phyloP scores from a whole-genome alignment of 2,888 invertebrate species.

The Platerodrilus igneus region DNA sequence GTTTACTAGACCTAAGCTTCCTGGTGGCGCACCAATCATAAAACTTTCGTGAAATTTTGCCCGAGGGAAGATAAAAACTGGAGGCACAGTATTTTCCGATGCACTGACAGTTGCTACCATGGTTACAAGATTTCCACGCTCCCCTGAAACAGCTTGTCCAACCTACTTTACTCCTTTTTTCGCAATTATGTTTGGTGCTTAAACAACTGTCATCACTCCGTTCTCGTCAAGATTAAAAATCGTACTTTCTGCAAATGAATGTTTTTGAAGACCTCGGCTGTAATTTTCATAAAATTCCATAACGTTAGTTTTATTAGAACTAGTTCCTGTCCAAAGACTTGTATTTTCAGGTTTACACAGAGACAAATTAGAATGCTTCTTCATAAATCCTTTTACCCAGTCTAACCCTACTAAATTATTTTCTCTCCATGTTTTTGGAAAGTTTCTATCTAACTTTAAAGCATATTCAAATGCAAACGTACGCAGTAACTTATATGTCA shows the following conservation, averaged over 20 bases:
- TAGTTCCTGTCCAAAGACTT: background rate
- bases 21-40: conserved; percentile 22
- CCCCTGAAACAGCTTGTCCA: conserved; percentile 22
- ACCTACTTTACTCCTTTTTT: conserved; percentile 24
- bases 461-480: too few species aligned
- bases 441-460: too few species aligned
- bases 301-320: background rate
- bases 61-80: conserved; percentile 29
- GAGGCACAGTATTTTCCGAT: too few species aligned
- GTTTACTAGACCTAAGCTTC: conserved; percentile 31
- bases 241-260: conserved; percentile 16
- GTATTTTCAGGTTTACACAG: conserved; percentile 1
- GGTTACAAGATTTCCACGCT: too few species aligned
- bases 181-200: conserved; percentile 23
- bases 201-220: conserved; percentile 30
- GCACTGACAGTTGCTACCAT: too few species aligned
- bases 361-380: background rate
- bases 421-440: background rate
- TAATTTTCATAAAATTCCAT: conserved; percentile 16
- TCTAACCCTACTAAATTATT: conserved; percentile 1
- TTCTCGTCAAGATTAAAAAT: conserved; percentile 33
- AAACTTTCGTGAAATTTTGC: conserved; percentile 28
- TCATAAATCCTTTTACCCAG: conserved; percentile 1
- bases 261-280: conserved; percentile 14
- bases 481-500: conserved; percentile 1